These are phyloP conservation scores for Macrotis lagotis DNA, from an alignment of 2,113 vertebrate genomes.

Conservation along the genomic window DNA sequence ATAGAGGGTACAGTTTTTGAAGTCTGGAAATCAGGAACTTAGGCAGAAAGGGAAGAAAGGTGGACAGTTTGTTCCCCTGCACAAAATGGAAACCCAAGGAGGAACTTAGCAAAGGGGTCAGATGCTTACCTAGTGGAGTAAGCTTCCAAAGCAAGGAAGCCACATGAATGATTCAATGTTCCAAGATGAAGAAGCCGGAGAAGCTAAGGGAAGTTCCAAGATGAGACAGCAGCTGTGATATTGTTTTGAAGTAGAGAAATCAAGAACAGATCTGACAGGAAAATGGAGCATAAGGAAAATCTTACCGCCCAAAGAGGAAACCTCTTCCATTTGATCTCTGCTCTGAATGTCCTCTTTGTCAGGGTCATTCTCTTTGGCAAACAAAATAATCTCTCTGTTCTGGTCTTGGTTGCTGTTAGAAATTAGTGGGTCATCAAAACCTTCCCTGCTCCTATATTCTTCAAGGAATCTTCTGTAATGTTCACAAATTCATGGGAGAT, in stretches of 20 bases:
- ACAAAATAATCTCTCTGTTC: background rate
- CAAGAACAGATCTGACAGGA: background rate
- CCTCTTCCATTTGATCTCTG: background rate
- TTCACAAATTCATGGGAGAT: background rate
- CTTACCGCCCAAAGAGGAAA: background rate
- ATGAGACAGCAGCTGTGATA: background rate
- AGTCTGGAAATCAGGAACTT: background rate
- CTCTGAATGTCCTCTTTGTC: background rate
- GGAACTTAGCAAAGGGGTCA: background rate
- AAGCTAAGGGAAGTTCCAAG: background rate
- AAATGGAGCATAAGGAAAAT: background rate
- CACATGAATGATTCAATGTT: background rate
- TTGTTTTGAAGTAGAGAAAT: background rate
- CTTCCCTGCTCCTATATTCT: background rate
- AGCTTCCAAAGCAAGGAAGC: background rate
- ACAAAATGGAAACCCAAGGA: background rate
- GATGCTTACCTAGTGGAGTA: background rate
- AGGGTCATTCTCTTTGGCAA: background rate
- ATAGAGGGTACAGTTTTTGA: background rate
- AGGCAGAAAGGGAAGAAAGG: background rate
- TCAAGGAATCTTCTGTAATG: background rate
- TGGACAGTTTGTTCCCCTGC: background rate
- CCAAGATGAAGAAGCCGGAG: background rate
- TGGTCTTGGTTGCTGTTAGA: background rate
- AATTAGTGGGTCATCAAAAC: background rate